A percentile compares a stretch with the other conserved stretches of the same genome.
Conservation (phyloP, 37 sponge, comb jelly and placozoan species). For the Oopsacas minuta region DNA sequence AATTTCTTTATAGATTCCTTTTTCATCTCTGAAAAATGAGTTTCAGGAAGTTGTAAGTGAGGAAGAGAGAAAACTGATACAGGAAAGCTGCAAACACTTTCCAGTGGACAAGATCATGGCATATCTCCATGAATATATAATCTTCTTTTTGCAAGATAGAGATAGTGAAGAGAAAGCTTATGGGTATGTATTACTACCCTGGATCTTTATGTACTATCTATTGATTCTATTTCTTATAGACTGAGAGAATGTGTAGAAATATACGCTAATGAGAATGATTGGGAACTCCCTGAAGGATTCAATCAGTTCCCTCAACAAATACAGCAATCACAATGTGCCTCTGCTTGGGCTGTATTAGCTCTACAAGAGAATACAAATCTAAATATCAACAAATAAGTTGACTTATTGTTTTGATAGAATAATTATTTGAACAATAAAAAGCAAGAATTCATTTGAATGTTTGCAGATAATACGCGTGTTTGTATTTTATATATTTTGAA, state of each 20-base stretch:
- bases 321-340: neutral
- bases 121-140: neutral
- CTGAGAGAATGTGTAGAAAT: neutral
- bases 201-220: neutral
- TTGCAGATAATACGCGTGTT: too few relatives aligned
- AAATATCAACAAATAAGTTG: too few relatives aligned
- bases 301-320: neutral
- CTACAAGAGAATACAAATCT: neutral
- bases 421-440: too few relatives aligned
- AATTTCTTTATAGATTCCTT: too few relatives aligned
- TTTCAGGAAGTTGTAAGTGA: neutral
- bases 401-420: too few relatives aligned
- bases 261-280: too few relatives aligned
- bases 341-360: neutral
- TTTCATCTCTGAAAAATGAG: too few relatives aligned
- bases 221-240: neutral
- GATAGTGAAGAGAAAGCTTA: neutral
- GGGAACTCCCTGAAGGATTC: too few relatives aligned
- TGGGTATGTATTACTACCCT: neutral
- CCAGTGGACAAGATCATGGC: neutral
- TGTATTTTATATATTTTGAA: too few relatives aligned
- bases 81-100: neutral
- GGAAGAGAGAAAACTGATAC: neutral
- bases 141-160: neutral
- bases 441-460: too few relatives aligned